Conservation (phyloP, 2,888 invertebrate species). For the Ditylenchus weischeri region DNA sequence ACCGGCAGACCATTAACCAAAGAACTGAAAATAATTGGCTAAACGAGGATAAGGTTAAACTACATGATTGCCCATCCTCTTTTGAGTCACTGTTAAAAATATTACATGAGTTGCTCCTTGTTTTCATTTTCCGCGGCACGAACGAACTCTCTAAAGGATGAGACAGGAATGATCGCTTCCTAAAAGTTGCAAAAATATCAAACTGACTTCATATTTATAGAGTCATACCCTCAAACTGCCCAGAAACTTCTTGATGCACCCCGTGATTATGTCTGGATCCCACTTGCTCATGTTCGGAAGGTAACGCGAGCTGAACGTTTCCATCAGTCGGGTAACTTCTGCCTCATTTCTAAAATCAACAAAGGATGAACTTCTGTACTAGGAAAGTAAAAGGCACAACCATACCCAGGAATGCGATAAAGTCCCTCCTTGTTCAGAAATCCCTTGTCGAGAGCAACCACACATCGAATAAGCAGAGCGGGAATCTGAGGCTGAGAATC, state of each 20-base stretch:
- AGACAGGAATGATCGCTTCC: conserved; percentile 81
- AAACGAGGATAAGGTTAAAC: too few species aligned
- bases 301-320: conserved; percentile 80
- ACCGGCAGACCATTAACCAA: conserved; percentile 80
- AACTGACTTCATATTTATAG: neutral
- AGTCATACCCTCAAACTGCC: conserved; percentile 68
- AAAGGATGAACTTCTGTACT: neutral
- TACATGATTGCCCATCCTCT: too few species aligned
- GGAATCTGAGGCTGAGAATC: conserved; percentile 86
- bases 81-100: too few species aligned
- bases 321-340: conserved; percentile 70
- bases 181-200: conserved; percentile 23
- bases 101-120: conserved; percentile 60
- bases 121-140: conserved; percentile 64
- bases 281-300: conserved; percentile 83
- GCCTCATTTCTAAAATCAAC: conserved; percentile 58
- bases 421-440: conserved; percentile 83
- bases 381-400: neutral
- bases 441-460: conserved; percentile 85
- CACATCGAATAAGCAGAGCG: conserved; percentile 84
- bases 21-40: too few species aligned
- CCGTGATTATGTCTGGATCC: conserved; percentile 85
- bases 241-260: conserved; percentile 89
- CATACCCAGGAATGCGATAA: conserved; percentile 79
- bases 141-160: conserved; percentile 78